Evolutionary conservation across 2,888 invertebrate species (phyloP), one percentile per base, ranked within the genome.

Genomic region (Neoscelio sp.): DNA sequence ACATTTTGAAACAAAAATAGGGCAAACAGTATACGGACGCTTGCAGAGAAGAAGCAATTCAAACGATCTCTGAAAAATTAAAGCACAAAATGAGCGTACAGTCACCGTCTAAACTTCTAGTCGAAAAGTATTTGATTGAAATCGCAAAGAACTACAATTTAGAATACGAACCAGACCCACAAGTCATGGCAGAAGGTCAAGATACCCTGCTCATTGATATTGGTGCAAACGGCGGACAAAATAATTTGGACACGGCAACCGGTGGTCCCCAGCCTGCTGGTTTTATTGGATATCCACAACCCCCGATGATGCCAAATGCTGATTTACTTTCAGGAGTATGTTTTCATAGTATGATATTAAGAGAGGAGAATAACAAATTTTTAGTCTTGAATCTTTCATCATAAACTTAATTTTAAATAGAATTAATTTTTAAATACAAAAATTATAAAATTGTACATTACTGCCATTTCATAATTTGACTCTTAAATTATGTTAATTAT

Each of bases 91-190:
- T 99, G 91, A 95, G 96, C 17, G 95, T 98, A 5, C 97, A 98
- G 84, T 97, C 98, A 26, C 99, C 99, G 1, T 97, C 99, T 0
- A 99, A 98, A 89, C 92, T 98, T 62, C 92, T 99, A 12, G 96
- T 99, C 4, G 99, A 99, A 89, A 96, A 96, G 88, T 97, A 95
- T 92, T 91, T 99, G 84, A 96, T 98, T 85, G 99, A 99, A 92
- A 99, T 99, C 84, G 98, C 99, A 0, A 98, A 96, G 90, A 97
- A 96, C 86, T 99, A 97, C 89, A 96, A 98, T 90, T 95, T 99
- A 50, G 95, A 96, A 50, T 99, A 99, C 90, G 96, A 96, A 81
- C 98, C 99, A 0, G 99, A 99, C 92, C 96, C 97, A 81, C 95
- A 96, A 91, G 93, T 97, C 5, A 95, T 98, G 95, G 93, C 94